Conservation (phyloP, 2,797 vertebrate genomes). For the Rhinella marina region DNA sequence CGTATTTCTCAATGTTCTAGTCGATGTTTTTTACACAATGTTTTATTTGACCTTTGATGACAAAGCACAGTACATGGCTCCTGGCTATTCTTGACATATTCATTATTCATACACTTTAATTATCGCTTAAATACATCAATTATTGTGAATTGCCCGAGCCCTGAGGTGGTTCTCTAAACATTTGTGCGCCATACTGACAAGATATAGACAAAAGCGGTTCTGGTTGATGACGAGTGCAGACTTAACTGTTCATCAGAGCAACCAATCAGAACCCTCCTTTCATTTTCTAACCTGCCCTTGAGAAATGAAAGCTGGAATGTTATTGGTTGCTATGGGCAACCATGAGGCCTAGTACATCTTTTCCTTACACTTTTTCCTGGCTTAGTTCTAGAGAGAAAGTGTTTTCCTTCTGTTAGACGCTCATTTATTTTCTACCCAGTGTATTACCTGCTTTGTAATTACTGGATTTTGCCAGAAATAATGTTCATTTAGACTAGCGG, state of each 20-base stretch:
- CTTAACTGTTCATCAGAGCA: background rate
- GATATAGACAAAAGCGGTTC: background rate
- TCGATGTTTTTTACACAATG: background rate
- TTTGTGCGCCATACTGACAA: background rate
- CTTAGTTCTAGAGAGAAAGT: background rate
- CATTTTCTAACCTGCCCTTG: background rate
- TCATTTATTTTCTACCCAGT: background rate
- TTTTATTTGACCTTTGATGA: background rate
- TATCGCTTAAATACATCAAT: constrained; percentile 25
- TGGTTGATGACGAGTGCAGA: background rate
- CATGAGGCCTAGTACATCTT: background rate
- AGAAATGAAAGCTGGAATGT: background rate
- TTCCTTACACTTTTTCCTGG: background rate
- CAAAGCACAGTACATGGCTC: background rate
- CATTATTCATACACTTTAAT: constrained; percentile 25
- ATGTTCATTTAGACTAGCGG: background rate
- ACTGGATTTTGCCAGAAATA: constrained; percentile 7
- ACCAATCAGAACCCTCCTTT: background rate
- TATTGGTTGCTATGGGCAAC: background rate
- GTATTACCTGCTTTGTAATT: background rate
- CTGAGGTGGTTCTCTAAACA: background rate
- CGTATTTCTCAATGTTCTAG: background rate
- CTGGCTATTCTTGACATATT: constrained; percentile 10
- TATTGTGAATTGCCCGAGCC: constrained; percentile 32
- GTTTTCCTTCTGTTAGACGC: background rate